Evolutionary conservation across 2,113 vertebrate genomes (phyloP).

Genomic region (Pterocles gutturalis): DNA sequence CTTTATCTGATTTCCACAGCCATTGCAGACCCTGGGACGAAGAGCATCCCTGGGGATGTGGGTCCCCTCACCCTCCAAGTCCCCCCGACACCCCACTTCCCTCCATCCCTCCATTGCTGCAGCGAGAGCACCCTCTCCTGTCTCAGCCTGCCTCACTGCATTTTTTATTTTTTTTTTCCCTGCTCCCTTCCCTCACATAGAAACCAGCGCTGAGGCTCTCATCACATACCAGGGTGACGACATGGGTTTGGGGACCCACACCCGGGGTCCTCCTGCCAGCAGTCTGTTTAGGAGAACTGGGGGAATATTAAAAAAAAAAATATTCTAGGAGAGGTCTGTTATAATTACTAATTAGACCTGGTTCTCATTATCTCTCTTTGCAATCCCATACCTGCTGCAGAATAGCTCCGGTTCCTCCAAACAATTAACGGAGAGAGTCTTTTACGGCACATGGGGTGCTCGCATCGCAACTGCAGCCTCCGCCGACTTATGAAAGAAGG

Average conservation of each 20-base stretch:
- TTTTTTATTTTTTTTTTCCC: not conserved
- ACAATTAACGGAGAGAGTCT: slow-evolving; percentile 69
- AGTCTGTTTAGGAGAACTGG: not conserved
- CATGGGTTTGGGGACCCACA: rapidly evolving
- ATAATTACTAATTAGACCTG: slow-evolving; percentile 79
- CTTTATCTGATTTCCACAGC: not conserved
- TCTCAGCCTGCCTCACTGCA: not conserved
- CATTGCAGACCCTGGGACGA: not conserved
- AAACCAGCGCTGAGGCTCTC: not conserved
- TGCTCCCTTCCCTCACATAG: not conserved
- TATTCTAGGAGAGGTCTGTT: slow-evolving; percentile 60
- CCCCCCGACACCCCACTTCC: not conserved
- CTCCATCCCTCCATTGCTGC: not conserved
- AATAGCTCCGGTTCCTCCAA: slow-evolving; percentile 25
- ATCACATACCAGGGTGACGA: rapidly evolving
- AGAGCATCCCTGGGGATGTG: not conserved
- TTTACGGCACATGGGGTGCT: slow-evolving; percentile 60
- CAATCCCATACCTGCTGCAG: slow-evolving; percentile 71
- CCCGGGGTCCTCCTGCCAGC: not conserved
- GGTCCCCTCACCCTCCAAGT: not conserved
- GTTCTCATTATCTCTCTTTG: slow-evolving; percentile 73
- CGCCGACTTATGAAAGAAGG: slow-evolving; percentile 50
- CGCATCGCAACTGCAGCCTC: slow-evolving; percentile 39
- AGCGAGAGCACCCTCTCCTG: slow-evolving; percentile 63
- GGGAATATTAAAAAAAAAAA: slow-evolving; percentile 69